These are phyloP conservation scores for Bufo bufo DNA, from an alignment of 2,113 vertebrate genomes.

Conservation along the genomic window DNA sequence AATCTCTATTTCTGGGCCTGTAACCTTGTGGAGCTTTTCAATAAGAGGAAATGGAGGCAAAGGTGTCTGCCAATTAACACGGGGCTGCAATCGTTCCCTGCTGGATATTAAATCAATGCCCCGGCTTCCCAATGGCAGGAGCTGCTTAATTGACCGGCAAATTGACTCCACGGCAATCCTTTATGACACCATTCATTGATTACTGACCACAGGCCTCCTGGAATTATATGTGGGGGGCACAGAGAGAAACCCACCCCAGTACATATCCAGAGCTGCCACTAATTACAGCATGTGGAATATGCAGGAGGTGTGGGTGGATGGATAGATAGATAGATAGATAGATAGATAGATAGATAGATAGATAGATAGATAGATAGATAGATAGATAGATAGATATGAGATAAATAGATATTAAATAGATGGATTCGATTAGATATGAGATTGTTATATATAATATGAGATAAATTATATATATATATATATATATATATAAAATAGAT, in stretches of 20 bases:
- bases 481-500: too few relatives aligned
- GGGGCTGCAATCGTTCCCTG: not conserved
- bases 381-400: not conserved
- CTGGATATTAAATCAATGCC: not conserved
- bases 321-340: not conserved
- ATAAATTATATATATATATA: not conserved
- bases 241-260: not conserved
- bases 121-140: not conserved
- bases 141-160: slow-evolving; percentile 35
- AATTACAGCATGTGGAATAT: not conserved
- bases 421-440: too few relatives aligned
- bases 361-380: not conserved
- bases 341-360: not conserved
- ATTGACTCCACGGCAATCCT: slow-evolving; percentile 24
- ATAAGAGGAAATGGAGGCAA: not conserved
- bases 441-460: too few relatives aligned
- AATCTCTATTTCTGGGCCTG: not conserved
- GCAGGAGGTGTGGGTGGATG: not conserved
- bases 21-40: not conserved
- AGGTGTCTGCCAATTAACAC: not conserved
- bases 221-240: not conserved
- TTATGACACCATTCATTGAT: slow-evolving; percentile 25
- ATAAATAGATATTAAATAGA: not conserved
- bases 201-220: slow-evolving; percentile 4
- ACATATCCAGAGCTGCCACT: not conserved